phyloP scores from a whole-genome alignment of 2,888 invertebrate genomes.

The Lacanobia oleracea region DNA sequence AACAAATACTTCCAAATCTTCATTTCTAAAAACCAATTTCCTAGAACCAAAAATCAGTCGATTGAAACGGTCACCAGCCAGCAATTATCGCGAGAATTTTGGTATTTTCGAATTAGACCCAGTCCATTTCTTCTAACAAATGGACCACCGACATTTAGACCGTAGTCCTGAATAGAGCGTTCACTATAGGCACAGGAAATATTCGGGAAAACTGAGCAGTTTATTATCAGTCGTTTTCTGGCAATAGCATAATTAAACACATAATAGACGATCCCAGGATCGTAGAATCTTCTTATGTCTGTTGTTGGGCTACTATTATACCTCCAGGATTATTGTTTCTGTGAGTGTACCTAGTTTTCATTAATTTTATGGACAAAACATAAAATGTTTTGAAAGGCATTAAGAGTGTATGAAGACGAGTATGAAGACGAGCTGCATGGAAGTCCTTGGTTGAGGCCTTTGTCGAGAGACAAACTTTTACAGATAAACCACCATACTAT shows the following conservation, averaged over 20 bases:
- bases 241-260: constrained; percentile 18
- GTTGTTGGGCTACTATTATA: too few relatives aligned
- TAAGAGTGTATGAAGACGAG: too few relatives aligned
- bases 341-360: too few relatives aligned
- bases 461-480: too few relatives aligned
- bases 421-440: too few relatives aligned
- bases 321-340: neutral
- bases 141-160: constrained; percentile 6
- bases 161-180: neutral
- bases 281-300: neutral
- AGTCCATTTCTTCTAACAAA: constrained; percentile 8
- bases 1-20: neutral
- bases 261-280: neutral
- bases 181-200: neutral
- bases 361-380: too few relatives aligned
- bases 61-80: neutral
- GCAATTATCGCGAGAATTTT: constrained; percentile 19
- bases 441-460: too few relatives aligned
- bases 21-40: neutral
- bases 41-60: neutral
- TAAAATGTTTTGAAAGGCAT: too few relatives aligned
- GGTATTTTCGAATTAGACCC: constrained; percentile 26
- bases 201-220: neutral
- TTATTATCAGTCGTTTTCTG: neutral
- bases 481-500: too few relatives aligned